Percentiles rank a stretch among this genome's conserved stretches.
Evolutionary conservation across 1,140 invertebrate genomes (phyloP).

Genomic region (Choristoneura fumiferana): DNA sequence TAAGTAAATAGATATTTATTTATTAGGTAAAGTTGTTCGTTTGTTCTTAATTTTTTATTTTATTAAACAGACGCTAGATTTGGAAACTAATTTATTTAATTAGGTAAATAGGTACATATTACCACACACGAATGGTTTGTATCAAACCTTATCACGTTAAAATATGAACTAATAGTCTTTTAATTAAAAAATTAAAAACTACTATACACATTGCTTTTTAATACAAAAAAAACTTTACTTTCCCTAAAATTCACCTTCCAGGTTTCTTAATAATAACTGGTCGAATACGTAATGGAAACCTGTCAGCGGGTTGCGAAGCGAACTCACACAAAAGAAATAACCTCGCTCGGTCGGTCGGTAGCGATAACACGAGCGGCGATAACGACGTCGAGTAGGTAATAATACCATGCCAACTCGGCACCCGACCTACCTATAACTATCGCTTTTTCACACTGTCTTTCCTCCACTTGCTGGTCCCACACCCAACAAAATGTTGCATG

Average conservation of each 20-base stretch:
- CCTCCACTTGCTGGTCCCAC: constrained; percentile 53
- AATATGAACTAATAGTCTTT: too few species aligned
- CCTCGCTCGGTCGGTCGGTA: constrained; percentile 33
- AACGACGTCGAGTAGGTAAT: constrained; percentile 60
- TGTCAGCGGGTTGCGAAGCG: constrained; percentile 35
- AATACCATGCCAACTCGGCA: constrained; percentile 73
- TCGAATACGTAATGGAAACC: constrained; percentile 6
- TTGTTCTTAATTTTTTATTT: too few species aligned
- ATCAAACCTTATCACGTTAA: too few species aligned
- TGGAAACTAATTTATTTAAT: background rate
- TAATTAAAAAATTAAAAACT: too few species aligned
- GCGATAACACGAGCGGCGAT: constrained; percentile 61
- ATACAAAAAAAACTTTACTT: too few species aligned
- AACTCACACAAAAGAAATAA: constrained; percentile 57
- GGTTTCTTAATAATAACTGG: constrained; percentile 7
- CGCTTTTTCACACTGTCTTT: constrained; percentile 61
- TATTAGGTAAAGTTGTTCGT: too few species aligned
- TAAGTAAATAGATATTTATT: background rate
- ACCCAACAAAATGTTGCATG: constrained; percentile 59
- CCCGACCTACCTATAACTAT: constrained; percentile 70
- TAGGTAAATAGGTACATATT: too few species aligned
- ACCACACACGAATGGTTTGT: too few species aligned
- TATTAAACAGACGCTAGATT: background rate
- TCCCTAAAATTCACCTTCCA: too few species aligned
- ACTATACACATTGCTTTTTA: too few species aligned